A percentile compares a stretch with the other conserved stretches of the same genome.
phyloP scores from a whole-genome alignment of 92 coral and sea anemone genomes.

The Zoanthus gigantus region DNA sequence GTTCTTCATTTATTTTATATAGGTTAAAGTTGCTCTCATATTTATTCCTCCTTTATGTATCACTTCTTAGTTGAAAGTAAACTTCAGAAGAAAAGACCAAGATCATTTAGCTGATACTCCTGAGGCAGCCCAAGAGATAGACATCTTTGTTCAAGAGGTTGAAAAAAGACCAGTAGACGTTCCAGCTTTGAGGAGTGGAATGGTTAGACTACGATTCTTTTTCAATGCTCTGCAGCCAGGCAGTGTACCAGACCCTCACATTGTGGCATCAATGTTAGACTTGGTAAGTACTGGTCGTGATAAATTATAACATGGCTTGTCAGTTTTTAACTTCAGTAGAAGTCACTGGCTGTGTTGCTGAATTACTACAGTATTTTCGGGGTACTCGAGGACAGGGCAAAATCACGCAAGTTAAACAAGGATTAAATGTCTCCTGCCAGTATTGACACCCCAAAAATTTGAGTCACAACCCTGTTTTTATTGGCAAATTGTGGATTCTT shows the following conservation, averaged over 20 bases:
- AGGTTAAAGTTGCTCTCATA: background rate
- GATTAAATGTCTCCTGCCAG: no score
- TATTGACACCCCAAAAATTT: no score
- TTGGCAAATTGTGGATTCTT: no score
- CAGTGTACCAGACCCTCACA: slow-evolving; percentile 93
- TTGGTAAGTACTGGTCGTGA: slow-evolving; percentile 68
- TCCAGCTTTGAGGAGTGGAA: slow-evolving; percentile 82
- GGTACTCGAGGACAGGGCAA: no score
- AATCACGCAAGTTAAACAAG: no score
- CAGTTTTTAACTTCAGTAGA: no score
- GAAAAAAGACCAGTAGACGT: slow-evolving; percentile 92
- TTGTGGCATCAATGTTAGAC: slow-evolving; percentile 98
- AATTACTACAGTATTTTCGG: no score
- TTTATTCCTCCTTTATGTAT: background rate
- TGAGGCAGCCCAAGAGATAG: slow-evolving; percentile 69
- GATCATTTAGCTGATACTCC: slow-evolving; percentile 16
- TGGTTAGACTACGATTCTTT: slow-evolving; percentile 86
- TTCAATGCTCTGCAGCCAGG: slow-evolving; percentile 93
- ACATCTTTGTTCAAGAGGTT: slow-evolving; percentile 81
- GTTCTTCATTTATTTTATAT: background rate
- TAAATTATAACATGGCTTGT: background rate
- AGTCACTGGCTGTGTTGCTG: no score
- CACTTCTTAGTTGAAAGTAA: slow-evolving; percentile 34
- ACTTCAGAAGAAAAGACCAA: slow-evolving; percentile 35
- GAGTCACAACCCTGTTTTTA: no score